Base-by-base conservation (phyloP, 1,140 invertebrate species). In the Drosophila insularis region DNA sequence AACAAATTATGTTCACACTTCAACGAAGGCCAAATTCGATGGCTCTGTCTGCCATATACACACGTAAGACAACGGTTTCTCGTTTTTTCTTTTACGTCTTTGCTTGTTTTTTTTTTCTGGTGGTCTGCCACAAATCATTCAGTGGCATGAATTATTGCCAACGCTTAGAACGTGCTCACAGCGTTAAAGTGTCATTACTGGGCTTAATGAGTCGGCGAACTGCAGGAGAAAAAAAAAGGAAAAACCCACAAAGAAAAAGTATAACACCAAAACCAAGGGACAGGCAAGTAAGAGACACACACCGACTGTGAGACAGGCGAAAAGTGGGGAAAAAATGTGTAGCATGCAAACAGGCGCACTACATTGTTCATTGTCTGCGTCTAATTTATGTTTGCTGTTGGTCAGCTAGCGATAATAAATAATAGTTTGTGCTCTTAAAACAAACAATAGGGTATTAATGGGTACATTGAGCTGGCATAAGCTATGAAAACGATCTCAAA, bases 111-210 rank as follows among this genome's bases (percentile, higher is more conserved):
- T 46, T 35, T 53, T 31, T 53, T 74, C 59, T 23, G 58, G 50
- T 63, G 43, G 71, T 67, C 58, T 58, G 58, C 81, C 75, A 87
- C 84, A 87, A 87, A 87, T 89, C 80, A 87, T 82, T 80, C 70
- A 84, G 80, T 82, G 84, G 76, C 84, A 89, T 87, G 84, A 87
- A 89, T 80, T 87, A 87, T 87, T 80, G 70, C 73, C 54, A 59
- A 63, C 67, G 65, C 84, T 84, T 78, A 89, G 84, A 78, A 87
- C 84, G 84, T 87, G 84, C 84, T 89, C 68, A 39, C 80, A 80
- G 76, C 77, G 84, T 81, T 89, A 87, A 87, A 87, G 84, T 87
- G 84, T 89, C 84, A 89, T 89, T 89, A 87, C 76, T 67, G 80
- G 65, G 77, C 84, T 80, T 84, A 89, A 87, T 87, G 84, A 87